Base-by-base conservation (phyloP, 1,140 invertebrate genomes). In the Diplogasteroides magnus region DNA sequence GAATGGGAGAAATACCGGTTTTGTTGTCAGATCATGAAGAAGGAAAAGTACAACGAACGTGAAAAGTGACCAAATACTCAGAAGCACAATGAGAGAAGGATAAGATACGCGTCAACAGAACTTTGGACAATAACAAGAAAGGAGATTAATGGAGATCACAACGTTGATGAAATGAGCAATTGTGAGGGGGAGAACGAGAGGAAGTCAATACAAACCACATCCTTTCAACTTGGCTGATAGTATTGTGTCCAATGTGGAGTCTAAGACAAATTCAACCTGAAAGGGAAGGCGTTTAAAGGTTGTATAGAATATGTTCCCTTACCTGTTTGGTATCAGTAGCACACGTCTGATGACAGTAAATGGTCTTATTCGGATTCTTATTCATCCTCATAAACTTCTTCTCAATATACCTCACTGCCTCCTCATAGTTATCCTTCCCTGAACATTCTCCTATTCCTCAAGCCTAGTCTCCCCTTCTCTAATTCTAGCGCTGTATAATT, bases 211-310 rank as follows among this genome's bases (percentile, higher is more conserved):
- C n/a, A 80, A 59, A 31, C 78, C 78, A 63, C 78, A 80, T 55
- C 78, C 78, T 48, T 80, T 80, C 6, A 80, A 64, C 67, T 80
- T 80, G 26, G 78, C 68, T 11, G 77, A 80, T 11, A 80, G 69
- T 56, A 80, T 80, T 15, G 78, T 75, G 59, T 80, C 78, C 55
- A 79, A 55, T 15, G 77, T 74, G 13, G 72, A 69, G 58, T 80
- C 78, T 1, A 80, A 61, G 15, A 80, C 78, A 61, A 82, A 80
- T 68, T 80, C 66, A 1, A 76, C 75, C 74, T 75, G 31, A 23
- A 72, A 48, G 6, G 6, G 37, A 11, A 19, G 6, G 37, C 37
- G 19, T 48, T 48, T 48, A 19, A 11, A 48, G 6, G 19, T 19
- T 48, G 37, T 48, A 48, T 48, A 11, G 37, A 11, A 48, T 6